A percentile compares a stretch with the other conserved stretches of the same genome.
phyloP scores from a whole-genome alignment of 2,888 invertebrate species.

The Tineola bisselliella region DNA sequence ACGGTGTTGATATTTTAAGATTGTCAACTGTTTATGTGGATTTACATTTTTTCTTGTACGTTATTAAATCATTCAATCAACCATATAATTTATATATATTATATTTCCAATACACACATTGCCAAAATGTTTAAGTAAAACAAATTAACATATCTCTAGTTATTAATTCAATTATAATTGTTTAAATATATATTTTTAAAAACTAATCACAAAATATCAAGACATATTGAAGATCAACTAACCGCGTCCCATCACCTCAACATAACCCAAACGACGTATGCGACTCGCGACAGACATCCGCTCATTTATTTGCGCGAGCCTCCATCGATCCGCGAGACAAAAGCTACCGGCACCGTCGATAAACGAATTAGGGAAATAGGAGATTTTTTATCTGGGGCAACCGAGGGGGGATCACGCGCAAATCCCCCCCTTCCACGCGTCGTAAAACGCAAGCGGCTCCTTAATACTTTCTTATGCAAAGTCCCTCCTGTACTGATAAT shows the following conservation, averaged over 20 bases:
- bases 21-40: neutral
- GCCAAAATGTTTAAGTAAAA: too few species aligned
- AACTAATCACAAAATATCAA: too few species aligned
- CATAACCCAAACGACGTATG: neutral
- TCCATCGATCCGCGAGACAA: conserved; percentile 62
- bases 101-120: too few species aligned
- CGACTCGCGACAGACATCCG: conserved; percentile 1
- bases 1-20: neutral
- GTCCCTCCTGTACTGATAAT: conserved; percentile 60
- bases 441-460: conserved; percentile 53
- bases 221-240: too few species aligned
- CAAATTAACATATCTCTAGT: too few species aligned
- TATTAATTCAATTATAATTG: too few species aligned
- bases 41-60: too few species aligned
- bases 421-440: conserved; percentile 45
- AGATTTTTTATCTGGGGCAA: conserved; percentile 66
- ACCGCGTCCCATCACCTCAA: neutral
- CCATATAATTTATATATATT: too few species aligned
- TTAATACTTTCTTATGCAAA: conserved; percentile 66
- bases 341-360: conserved; percentile 63
- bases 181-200: too few species aligned
- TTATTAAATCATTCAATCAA: too few species aligned
- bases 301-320: conserved; percentile 12
- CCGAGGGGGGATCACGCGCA: conserved; percentile 21
- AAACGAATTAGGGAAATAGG: conserved; percentile 69